These are phyloP conservation scores for Alauda arvensis DNA, from an alignment of 2,797 vertebrate genomes.

Conservation along the genomic window DNA sequence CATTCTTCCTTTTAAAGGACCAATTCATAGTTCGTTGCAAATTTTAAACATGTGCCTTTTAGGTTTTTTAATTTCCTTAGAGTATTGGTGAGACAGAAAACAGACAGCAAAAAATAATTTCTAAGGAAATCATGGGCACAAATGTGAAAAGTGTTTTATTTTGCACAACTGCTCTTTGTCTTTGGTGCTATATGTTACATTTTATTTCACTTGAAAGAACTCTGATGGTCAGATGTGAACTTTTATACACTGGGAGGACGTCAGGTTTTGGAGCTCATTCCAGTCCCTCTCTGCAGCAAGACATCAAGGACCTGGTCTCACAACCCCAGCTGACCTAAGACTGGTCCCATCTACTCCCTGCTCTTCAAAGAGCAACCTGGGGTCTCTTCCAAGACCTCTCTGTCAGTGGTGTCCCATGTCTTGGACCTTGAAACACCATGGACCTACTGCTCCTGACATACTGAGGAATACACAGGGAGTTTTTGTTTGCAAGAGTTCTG, in stretches of 20 bases:
- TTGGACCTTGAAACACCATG: background rate
- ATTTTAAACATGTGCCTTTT: background rate
- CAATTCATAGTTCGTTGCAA: background rate
- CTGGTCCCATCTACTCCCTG: background rate
- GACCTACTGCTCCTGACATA: background rate
- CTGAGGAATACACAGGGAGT: background rate
- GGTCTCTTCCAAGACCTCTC: background rate
- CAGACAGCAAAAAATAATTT: background rate
- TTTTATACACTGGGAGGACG: accelerated
- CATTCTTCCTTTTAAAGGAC: background rate
- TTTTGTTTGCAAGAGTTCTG: background rate
- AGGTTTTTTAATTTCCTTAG: background rate
- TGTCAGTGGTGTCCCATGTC: background rate
- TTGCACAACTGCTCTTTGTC: background rate
- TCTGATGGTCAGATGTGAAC: background rate
- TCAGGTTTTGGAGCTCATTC: background rate
- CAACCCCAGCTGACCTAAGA: background rate
- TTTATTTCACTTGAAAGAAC: background rate
- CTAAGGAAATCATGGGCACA: accelerated
- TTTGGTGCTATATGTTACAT: background rate
- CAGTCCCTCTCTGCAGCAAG: accelerated
- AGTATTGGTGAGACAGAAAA: background rate
- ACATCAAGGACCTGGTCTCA: background rate
- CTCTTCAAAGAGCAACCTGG: background rate
- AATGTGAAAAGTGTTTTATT: background rate